Percentiles rank a stretch among this genome's conserved stretches.
Conservation (phyloP, 2,113 vertebrate species). For the Notothenia coriiceps region DNA sequence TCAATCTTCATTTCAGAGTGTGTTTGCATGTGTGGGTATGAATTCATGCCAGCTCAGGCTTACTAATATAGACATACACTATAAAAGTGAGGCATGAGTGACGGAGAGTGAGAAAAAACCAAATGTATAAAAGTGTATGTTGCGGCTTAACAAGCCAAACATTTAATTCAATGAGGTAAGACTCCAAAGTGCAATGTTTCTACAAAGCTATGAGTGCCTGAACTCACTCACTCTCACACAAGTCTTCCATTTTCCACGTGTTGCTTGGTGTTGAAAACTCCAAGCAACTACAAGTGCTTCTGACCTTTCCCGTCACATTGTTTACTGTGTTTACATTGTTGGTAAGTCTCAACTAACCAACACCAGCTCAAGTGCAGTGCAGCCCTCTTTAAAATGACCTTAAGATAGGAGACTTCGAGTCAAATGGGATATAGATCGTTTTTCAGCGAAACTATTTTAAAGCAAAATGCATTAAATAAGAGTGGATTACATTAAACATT, state of each 20-base stretch:
- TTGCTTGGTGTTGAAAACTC: conserved; percentile 7
- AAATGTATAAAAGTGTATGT: background rate
- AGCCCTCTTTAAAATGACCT: background rate
- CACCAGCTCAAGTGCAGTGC: background rate
- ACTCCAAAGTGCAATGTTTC: background rate
- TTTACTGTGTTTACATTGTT: conserved; percentile 1
- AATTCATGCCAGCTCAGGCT: conserved; percentile 20
- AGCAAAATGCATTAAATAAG: background rate
- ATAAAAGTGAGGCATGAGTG: background rate
- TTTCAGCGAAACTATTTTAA: background rate
- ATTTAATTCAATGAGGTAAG: background rate
- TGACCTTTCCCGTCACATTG: conserved; percentile 8
- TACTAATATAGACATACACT: conserved; percentile 23
- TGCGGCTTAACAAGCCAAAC: background rate
- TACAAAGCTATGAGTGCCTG: background rate
- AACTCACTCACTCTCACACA: background rate
- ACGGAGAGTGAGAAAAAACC: background rate
- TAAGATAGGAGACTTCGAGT: background rate
- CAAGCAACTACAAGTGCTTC: background rate
- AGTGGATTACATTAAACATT: conserved; percentile 14
- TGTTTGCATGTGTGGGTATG: conserved; percentile 25
- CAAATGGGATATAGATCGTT: background rate
- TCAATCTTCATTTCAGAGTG: conserved; percentile 23
- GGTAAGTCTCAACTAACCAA: background rate
- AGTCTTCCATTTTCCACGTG: conserved; percentile 6